A percentile compares a stretch with the other conserved stretches of the same genome.
phyloP scores from a whole-genome alignment of 2,113 vertebrate species.

The Syrmaticus mikado region DNA sequence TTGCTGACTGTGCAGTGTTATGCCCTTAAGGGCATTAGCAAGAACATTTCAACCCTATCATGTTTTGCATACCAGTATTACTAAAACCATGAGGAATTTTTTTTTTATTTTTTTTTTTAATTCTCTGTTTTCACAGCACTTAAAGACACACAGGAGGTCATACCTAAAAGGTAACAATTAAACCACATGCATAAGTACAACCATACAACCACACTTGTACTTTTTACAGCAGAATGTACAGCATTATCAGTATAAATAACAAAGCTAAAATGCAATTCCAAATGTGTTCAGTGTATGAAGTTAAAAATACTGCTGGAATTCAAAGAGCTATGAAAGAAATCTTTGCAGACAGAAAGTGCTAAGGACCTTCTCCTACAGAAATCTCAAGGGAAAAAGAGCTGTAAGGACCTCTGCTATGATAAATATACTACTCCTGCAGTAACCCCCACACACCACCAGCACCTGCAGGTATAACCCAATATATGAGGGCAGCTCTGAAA shows the following conservation, averaged over 20 bases:
- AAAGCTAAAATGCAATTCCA: not conserved
- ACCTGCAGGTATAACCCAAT: accelerated
- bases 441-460: accelerated
- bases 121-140: not conserved
- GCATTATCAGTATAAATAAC: not conserved
- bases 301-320: not conserved
- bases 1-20: not conserved
- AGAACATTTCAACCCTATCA: not conserved
- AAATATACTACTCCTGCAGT: not conserved
- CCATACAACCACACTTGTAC: not conserved
- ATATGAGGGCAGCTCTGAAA: too few species aligned
- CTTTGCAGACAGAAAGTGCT: not conserved
- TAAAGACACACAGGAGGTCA: not conserved
- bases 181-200: not conserved
- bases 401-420: not conserved
- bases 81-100: not conserved
- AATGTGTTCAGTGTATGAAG: not conserved
- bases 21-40: not conserved
- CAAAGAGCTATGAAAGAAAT: not conserved
- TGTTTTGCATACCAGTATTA: not conserved
- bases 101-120: not conserved
- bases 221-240: not conserved
- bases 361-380: not conserved
- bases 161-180: not conserved
- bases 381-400: not conserved